These are phyloP conservation scores for Temnothorax nylanderi DNA, from an alignment of 1,140 invertebrate genomes.

Conservation along the genomic window DNA sequence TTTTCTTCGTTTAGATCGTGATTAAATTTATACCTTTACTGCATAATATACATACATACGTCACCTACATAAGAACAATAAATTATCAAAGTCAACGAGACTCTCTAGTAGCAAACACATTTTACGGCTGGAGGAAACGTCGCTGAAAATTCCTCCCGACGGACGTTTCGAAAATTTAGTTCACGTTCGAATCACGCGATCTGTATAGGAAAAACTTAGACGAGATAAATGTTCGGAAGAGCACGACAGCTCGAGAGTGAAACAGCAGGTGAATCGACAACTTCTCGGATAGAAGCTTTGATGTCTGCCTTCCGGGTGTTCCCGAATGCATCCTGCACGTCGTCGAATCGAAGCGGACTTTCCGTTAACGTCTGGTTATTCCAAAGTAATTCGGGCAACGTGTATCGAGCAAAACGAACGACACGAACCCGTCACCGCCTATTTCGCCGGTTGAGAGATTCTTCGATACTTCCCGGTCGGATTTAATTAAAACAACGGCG, in stretches of 20 bases:
- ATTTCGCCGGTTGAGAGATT: not conserved
- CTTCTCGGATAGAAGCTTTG: conserved; percentile 38
- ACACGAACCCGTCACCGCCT: not conserved
- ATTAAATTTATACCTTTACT: not conserved
- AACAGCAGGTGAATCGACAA: conserved; percentile 11
- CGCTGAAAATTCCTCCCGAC: not conserved
- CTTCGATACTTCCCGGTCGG: conserved; percentile 32
- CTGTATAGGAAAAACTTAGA: not conserved
- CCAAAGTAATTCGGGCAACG: conserved; percentile 22
- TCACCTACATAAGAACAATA: not conserved
- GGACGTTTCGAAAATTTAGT: not conserved
- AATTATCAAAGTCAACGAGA: not conserved
- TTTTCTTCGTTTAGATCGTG: not conserved
- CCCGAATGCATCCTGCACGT: conserved; percentile 3
- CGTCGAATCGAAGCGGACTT: conserved; percentile 30
- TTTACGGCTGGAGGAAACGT: not conserved
- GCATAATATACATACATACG: not conserved
- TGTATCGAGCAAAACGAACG: not conserved
- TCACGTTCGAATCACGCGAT: not conserved
- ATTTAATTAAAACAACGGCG: conserved; percentile 68
- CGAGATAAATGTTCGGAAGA: not conserved
- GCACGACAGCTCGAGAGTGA: not conserved
- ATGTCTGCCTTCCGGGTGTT: conserved; percentile 19
- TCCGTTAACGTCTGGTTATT: conserved; percentile 29
- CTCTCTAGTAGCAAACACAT: too few species aligned